Percentiles rank a stretch among this genome's conserved stretches.
These are phyloP conservation scores for Gymnothorax reevesii DNA, from an alignment of 2,797 vertebrate species.

Conservation along the genomic window DNA sequence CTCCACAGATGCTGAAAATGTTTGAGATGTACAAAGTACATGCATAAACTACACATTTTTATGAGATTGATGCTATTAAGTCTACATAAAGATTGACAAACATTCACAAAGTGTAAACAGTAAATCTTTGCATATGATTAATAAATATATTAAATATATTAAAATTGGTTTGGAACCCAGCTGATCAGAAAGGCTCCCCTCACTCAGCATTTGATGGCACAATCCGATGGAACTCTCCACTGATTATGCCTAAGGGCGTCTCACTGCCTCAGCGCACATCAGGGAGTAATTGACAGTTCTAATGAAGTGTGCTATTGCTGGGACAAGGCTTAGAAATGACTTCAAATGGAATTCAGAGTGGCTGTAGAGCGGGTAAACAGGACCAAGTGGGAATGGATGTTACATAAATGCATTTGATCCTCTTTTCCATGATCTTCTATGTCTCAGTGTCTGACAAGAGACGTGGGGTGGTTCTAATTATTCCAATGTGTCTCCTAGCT, in stretches of 20 bases:
- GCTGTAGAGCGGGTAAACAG: no score
- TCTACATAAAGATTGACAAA: slow-evolving; percentile 24
- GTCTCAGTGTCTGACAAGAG: neutral
- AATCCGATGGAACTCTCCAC: slow-evolving; percentile 68
- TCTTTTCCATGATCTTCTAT: neutral
- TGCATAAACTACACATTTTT: slow-evolving; percentile 16
- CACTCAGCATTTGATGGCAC: slow-evolving; percentile 66
- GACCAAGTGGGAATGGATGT: slow-evolving; percentile 51
- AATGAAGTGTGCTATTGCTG: slow-evolving; percentile 71
- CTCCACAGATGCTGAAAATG: slow-evolving; percentile 1
- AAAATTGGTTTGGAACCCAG: neutral
- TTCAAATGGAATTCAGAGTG: slow-evolving; percentile 65
- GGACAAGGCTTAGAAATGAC: slow-evolving; percentile 60
- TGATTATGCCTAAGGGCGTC: slow-evolving; percentile 78
- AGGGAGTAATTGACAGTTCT: slow-evolving; percentile 76
- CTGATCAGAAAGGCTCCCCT: slow-evolving; percentile 38
- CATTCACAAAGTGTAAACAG: slow-evolving; percentile 15
- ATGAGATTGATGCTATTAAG: slow-evolving; percentile 11
- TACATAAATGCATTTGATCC: neutral
- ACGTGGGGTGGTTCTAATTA: neutral
- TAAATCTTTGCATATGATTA: slow-evolving; percentile 16
- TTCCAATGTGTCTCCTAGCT: no score
- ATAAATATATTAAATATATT: slow-evolving; percentile 14
- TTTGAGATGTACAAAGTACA: slow-evolving; percentile 1
- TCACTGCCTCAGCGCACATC: slow-evolving; percentile 57